Percentiles rank a stretch among this genome's conserved stretches.
Evolutionary conservation across 2,113 vertebrate species (phyloP).

Genomic region (Plestiodon gilberti): DNA sequence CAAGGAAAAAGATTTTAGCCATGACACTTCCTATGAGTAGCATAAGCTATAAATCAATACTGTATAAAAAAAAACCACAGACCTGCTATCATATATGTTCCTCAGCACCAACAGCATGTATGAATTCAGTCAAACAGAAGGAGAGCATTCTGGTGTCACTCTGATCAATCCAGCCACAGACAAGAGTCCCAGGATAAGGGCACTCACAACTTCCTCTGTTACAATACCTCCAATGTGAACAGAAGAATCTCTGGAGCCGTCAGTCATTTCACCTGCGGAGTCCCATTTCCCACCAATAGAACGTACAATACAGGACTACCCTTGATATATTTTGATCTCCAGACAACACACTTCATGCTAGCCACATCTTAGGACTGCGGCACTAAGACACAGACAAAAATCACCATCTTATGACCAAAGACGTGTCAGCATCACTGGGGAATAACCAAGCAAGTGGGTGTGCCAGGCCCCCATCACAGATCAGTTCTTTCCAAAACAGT

Average conservation of each 20-base stretch:
- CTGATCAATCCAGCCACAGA: not conserved
- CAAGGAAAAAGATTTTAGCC: not conserved
- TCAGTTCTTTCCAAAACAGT: not conserved
- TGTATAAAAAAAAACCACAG: not conserved
- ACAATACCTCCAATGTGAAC: not conserved
- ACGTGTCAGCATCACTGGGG: conserved; percentile 6
- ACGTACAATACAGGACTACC: not conserved
- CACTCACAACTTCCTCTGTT: not conserved
- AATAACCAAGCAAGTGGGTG: conserved; percentile 54
- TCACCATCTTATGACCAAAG: not conserved
- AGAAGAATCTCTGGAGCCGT: too few relatives aligned
- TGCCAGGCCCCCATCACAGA: conserved; percentile 48
- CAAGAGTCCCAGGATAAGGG: not conserved
- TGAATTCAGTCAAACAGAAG: not conserved
- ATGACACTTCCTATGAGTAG: not conserved
- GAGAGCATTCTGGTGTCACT: not conserved
- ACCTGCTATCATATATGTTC: not conserved
- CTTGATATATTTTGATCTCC: conserved; percentile 37
- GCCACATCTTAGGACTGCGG: not conserved
- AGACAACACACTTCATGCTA: conserved; percentile 48
- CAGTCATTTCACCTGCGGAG: not conserved
- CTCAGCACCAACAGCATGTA: not conserved
- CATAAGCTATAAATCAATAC: not conserved
- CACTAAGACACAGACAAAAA: not conserved
- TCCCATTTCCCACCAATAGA: not conserved